A percentile compares a stretch with the other conserved stretches of the same genome.
These are phyloP conservation scores for Forbesichthys agassizii DNA, from an alignment of 2,113 vertebrate species.

Conservation along the genomic window DNA sequence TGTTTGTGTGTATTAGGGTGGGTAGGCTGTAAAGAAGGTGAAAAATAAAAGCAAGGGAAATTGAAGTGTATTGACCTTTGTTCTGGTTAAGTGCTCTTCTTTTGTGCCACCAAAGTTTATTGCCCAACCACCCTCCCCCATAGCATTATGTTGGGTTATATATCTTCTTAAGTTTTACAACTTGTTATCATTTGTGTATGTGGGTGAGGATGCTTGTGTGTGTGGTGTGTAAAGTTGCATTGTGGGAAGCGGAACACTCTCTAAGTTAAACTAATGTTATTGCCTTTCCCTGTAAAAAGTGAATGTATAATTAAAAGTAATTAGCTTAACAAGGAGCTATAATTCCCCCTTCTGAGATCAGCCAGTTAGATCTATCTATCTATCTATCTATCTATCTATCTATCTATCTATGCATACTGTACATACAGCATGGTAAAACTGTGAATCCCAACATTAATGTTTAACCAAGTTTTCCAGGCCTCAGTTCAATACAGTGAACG, in stretches of 20 bases:
- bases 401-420: too few species aligned
- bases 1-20: neutral
- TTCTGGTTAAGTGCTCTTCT: conserved; percentile 49
- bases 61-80: conserved; percentile 44
- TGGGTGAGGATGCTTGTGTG: conserved; percentile 21
- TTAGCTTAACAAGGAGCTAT: conserved; percentile 58
- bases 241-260: conserved; percentile 49
- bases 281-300: conserved; percentile 53
- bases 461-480: neutral
- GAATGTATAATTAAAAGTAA: conserved; percentile 69
- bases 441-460: neutral
- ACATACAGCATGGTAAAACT: neutral
- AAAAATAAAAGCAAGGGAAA: conserved; percentile 32
- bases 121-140: conserved; percentile 30
- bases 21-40: neutral
- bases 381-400: conserved; percentile 2
- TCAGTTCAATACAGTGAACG: neutral
- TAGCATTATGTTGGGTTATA: conserved; percentile 62
- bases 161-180: conserved; percentile 71
- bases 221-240: neutral
- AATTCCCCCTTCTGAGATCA: conserved; percentile 55
- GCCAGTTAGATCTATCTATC: conserved; percentile 27
- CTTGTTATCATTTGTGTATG: conserved; percentile 41
- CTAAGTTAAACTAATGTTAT: conserved; percentile 42
- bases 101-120: conserved; percentile 67